These are phyloP conservation scores for Pachydiplax longipennis DNA, from an alignment of 2,888 invertebrate genomes.

Conservation along the genomic window DNA sequence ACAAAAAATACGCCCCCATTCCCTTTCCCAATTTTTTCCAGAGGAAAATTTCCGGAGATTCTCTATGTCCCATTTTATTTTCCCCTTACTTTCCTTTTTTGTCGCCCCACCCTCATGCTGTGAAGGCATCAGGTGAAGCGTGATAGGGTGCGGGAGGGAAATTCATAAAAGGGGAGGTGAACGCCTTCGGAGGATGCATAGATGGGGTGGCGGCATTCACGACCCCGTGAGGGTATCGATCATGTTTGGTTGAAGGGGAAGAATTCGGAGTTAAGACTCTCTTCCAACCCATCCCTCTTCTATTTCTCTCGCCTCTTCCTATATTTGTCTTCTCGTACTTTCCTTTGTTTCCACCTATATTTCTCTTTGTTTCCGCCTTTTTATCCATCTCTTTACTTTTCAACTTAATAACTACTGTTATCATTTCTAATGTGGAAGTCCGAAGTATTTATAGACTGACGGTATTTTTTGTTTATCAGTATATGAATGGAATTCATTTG, in stretches of 20 bases:
- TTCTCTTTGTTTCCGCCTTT: neutral
- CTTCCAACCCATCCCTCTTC: neutral
- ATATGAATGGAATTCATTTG: too few species aligned
- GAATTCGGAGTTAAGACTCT: neutral
- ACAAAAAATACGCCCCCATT: too few species aligned
- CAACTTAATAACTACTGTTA: too few species aligned
- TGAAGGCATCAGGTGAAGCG: neutral
- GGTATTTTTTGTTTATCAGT: too few species aligned
- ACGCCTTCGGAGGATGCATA: neutral
- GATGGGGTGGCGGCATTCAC: neutral
- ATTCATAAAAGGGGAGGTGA: neutral
- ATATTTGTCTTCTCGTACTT: neutral
- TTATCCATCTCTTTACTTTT: neutral
- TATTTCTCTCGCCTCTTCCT: neutral
- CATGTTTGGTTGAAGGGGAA: neutral
- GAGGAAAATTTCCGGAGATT: neutral
- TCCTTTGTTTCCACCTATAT: neutral
- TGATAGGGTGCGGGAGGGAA: neutral
- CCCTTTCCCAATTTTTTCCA: too few species aligned
- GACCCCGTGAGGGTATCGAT: conserved; percentile 3
- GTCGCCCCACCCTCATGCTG: neutral
- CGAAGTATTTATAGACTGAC: too few species aligned
- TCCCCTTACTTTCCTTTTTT: neutral
- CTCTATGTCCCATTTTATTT: neutral
- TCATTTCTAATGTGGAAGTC: too few species aligned